Evolutionary conservation across 2,888 invertebrate species (phyloP).

Genomic region (Lepeophtheirus nordmannii): DNA sequence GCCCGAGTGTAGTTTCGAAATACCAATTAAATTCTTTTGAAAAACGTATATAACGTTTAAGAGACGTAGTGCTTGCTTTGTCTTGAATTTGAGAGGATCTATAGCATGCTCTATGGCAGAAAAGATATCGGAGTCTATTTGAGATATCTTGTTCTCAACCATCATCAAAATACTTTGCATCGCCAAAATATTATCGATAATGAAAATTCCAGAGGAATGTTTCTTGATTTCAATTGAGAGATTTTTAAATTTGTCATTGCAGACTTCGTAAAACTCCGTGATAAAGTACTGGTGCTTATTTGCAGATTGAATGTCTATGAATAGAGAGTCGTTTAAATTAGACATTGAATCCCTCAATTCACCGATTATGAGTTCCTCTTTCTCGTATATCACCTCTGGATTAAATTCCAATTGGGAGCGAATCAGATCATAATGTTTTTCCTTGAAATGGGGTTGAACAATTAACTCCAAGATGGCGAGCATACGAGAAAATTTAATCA

Average conservation of each 20-base stretch:
- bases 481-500: not conserved
- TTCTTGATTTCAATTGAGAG: not conserved
- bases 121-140: not conserved
- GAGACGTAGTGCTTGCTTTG: not conserved
- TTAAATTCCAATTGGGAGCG: not conserved
- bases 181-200: not conserved
- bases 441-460: not conserved
- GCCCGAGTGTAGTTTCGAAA: not conserved
- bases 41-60: not conserved
- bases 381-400: not conserved
- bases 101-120: not conserved
- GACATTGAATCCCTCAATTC: not conserved
- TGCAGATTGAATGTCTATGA: not conserved
- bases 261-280: not conserved
- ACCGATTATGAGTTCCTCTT: not conserved
- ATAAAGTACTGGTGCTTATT: not conserved
- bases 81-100: not conserved
- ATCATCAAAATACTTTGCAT: constrained; percentile 2
- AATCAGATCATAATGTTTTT: not conserved
- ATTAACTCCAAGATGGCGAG: not conserved
- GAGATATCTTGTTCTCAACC: not conserved
- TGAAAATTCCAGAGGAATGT: not conserved
- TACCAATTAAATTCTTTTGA: not conserved
- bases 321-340: not conserved
- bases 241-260: not conserved